A percentile compares a stretch with the other conserved stretches of the same genome.
These are phyloP conservation scores for Cheirogaleus major DNA, from an alignment of 2,797 vertebrate species.

Conservation along the genomic window DNA sequence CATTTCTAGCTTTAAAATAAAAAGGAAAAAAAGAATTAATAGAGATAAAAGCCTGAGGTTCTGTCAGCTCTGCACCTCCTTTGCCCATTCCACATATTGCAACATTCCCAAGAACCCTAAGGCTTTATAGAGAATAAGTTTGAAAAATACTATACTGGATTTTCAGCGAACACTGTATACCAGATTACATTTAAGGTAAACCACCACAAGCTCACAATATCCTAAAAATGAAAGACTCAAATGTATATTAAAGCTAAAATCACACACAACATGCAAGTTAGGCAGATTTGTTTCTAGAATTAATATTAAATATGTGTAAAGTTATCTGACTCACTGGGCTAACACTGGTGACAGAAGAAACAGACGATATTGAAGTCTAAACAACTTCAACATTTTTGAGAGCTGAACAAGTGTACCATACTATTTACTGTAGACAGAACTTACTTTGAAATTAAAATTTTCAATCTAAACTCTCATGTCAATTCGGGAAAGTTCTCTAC, in stretches of 20 bases:
- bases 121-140: not conserved
- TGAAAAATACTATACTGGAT: not conserved
- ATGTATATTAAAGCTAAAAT: slow-evolving; percentile 22
- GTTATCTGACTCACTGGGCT: not conserved
- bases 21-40: not conserved
- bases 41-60: not conserved
- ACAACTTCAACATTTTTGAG: not conserved
- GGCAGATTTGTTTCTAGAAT: not conserved
- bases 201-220: not conserved
- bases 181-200: not conserved
- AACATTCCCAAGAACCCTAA: not conserved
- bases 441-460: not conserved
- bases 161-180: not conserved
- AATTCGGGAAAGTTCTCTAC: not conserved
- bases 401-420: not conserved
- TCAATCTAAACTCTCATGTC: not conserved
- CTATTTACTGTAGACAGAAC: not conserved
- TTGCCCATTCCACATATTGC: not conserved
- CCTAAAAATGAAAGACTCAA: slow-evolving; percentile 15
- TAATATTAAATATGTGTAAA: not conserved
- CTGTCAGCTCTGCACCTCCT: not conserved
- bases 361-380: not conserved
- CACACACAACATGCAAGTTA: not conserved
- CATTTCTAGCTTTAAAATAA: not conserved
- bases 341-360: not conserved